phyloP scores from a whole-genome alignment of 1,140 invertebrate genomes.

The Drosophila grimshawi region DNA sequence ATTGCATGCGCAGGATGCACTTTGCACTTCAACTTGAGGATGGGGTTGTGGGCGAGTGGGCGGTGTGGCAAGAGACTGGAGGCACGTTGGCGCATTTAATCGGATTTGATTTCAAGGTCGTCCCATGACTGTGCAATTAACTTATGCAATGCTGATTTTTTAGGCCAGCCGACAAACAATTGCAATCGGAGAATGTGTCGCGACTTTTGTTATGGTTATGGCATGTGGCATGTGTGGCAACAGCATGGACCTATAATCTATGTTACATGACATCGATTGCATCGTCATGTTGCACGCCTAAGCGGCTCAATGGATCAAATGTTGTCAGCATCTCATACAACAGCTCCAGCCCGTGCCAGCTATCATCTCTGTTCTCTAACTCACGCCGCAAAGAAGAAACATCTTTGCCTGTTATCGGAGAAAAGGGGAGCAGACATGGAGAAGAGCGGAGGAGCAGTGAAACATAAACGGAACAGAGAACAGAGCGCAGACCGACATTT shows the following conservation, averaged over 20 bases:
- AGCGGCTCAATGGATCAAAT: not conserved
- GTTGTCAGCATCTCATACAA: not conserved
- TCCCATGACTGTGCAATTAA: slow-evolving; percentile 10
- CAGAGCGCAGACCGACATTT: slow-evolving; percentile 65
- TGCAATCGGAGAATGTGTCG: not conserved
- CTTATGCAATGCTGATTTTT: slow-evolving; percentile 6
- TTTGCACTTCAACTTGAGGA: not conserved
- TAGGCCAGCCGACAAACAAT: not conserved
- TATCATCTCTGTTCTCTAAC: slow-evolving; percentile 2
- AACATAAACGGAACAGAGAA: slow-evolving; percentile 35
- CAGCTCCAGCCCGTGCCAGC: too few relatives aligned
- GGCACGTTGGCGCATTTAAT: slow-evolving; percentile 2
- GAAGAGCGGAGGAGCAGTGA: not conserved
- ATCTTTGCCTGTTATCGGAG: slow-evolving; percentile 6
- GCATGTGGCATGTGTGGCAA: slow-evolving; percentile 1
- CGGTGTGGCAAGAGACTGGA: not conserved
- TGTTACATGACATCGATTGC: slow-evolving; percentile 2
- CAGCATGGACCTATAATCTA: not conserved
- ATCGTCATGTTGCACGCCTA: not conserved
- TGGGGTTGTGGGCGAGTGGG: not conserved
- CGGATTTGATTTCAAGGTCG: slow-evolving; percentile 13
- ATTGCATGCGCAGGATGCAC: not conserved
- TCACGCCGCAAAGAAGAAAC: not conserved
- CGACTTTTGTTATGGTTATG: not conserved
- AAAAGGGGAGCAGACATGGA: too few relatives aligned